Evolutionary conservation across 2,888 invertebrate species (phyloP), one percentile per base, ranked within the genome.

Genomic region (Sicus ferrugineus): DNA sequence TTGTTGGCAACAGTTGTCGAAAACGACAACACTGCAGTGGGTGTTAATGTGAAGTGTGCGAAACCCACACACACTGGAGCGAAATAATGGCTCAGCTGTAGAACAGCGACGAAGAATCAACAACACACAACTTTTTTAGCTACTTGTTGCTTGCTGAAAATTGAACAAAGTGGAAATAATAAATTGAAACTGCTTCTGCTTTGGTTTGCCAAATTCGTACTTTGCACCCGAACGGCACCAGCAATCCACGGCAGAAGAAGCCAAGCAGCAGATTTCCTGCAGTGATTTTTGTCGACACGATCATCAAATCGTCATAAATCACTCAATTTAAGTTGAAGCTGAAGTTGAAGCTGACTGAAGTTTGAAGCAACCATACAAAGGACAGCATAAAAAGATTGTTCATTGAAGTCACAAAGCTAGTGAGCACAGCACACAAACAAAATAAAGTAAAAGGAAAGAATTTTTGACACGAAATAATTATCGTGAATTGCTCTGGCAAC

Each of bases 281-380:
- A 38, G 19, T 28, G 26, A 52, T 30, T 50, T 38, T 62, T 19
- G 62, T 34, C 56, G 30, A 56, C 54, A 66, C 61, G 75, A 75
- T 77, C 79, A 80, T 80, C 76, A 79, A 80, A 79, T 74, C 59
- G 67, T 74, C 79, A 79, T 80, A 80, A 80, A 80, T 80, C 80
- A 79, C 75, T 68, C 76, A 48, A 48, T 48, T 63, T 46, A 48
- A 11, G 23, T 26, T 16, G n/a, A n/a, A n/a, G n/a, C n/a, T n/a
- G n/a, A n/a, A n/a, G n/a, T n/a, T n/a, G n/a, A n/a, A n/a, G n/a
- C n/a, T n/a, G n/a, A n/a, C n/a, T n/a, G n/a, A n/a, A n/a, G n/a
- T n/a, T n/a, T n/a, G n/a, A n/a, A n/a, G n/a, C n/a, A n/a, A n/a
- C n/a, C n/a, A n/a, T n/a, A 16, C 42, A 42, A 7, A 14, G n/a